A percentile compares a stretch with the other conserved stretches of the same genome.
These are phyloP conservation scores for Pinna nobilis DNA, from an alignment of 1,140 invertebrate species.

Conservation along the genomic window DNA sequence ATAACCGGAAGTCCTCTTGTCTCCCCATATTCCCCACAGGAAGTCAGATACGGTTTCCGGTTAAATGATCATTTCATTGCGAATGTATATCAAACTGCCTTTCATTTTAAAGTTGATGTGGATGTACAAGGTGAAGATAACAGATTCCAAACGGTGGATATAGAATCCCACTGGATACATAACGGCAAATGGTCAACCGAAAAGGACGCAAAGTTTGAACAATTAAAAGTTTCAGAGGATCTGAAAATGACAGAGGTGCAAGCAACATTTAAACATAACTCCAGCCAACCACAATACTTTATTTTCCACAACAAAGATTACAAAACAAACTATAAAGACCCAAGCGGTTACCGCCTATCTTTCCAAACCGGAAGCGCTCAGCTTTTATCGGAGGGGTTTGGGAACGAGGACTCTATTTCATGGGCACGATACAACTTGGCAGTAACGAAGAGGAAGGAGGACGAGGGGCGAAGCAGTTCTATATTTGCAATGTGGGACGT, in stretches of 20 bases:
- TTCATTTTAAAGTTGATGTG: constrained; percentile 60
- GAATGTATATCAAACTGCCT: constrained; percentile 49
- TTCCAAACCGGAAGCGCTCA: constrained; percentile 15
- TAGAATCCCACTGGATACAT: constrained; percentile 34
- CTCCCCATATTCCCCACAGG: constrained; percentile 28
- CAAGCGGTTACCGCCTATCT: constrained; percentile 42
- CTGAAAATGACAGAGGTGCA: constrained; percentile 47
- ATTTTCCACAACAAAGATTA: constrained; percentile 46
- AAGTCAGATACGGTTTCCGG: constrained; percentile 47
- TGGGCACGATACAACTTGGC: constrained; percentile 51
- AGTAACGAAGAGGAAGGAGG: constrained; percentile 60
- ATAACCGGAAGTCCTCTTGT: constrained; percentile 49
- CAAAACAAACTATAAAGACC: constrained; percentile 36
- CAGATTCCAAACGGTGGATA: constrained; percentile 49
- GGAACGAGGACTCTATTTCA: constrained; percentile 35
- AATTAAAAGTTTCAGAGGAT: constrained; percentile 39
- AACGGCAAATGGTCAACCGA: constrained; percentile 30
- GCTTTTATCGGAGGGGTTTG: constrained; percentile 29
- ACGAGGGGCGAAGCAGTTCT: constrained; percentile 58
- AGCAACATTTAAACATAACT: constrained; percentile 33
- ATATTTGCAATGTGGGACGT: constrained; percentile 59
- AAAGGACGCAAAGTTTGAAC: constrained; percentile 21
- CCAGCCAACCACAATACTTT: constrained; percentile 33
- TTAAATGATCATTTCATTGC: constrained; percentile 36
- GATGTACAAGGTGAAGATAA: constrained; percentile 52